Percentiles rank a stretch among this genome's conserved stretches.
phyloP scores from a whole-genome alignment of 2,113 vertebrate species.

The Anarrhichthys ocellatus region DNA sequence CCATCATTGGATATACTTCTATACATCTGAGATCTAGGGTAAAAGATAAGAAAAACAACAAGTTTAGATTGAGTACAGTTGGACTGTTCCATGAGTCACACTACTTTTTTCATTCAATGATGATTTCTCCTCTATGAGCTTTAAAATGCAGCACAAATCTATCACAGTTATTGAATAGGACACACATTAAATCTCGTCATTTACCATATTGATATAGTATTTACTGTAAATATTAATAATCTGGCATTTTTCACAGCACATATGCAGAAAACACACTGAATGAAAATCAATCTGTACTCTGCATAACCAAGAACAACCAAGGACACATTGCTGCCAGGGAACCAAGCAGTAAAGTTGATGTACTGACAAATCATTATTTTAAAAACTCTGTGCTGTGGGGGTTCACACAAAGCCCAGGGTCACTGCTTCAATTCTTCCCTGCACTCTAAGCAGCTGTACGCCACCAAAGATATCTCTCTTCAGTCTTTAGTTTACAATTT shows the following conservation, averaged over 20 bases:
- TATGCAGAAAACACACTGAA: conserved; percentile 7
- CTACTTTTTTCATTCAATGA: neutral
- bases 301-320: conserved; percentile 29
- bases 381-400: conserved; percentile 24
- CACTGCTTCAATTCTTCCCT: conserved; percentile 19
- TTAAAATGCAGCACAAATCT: conserved; percentile 4
- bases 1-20: neutral
- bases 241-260: neutral
- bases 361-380: conserved; percentile 39
- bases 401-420: conserved; percentile 46
- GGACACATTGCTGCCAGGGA: conserved; percentile 30
- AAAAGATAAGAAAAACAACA: neutral
- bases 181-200: neutral
- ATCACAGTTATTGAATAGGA: neutral
- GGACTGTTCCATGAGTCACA: neutral
- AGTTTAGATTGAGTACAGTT: neutral
- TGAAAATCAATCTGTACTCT: conserved; percentile 5
- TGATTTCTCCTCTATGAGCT: neutral
- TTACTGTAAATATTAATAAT: neutral
- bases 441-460: conserved; percentile 1
- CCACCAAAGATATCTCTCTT: neutral
- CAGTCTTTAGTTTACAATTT: neutral
- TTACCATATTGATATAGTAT: neutral
- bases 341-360: conserved; percentile 38
- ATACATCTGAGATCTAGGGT: neutral